Evolutionary conservation across 1,140 invertebrate genomes (phyloP), one percentile per base, ranked within the genome.

Genomic region (Dinoponera quadriceps): DNA sequence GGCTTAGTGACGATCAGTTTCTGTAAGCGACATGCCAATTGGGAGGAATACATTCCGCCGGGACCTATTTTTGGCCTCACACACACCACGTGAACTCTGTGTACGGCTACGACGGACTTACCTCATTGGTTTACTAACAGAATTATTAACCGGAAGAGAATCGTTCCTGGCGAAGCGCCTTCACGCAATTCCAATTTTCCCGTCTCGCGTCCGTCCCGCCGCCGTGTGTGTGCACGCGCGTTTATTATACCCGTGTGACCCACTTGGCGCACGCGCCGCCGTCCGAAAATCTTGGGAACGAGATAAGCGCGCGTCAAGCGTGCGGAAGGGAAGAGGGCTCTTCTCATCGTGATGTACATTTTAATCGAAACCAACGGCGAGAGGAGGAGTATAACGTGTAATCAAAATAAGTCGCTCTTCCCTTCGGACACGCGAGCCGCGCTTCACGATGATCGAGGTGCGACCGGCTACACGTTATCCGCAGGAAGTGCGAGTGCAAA

Each of bases 1-100:
- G 92, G 92, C 92, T 92, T 92, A 92, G 92, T 92, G 91, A 92
- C 89, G 92, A 92, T 92, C 91, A 92, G 84, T 92, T 92, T 92
- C 90, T 92, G 75, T 92, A 89, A 92, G 18, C 77, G 88, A 88
- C 82, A 73, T 77, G 85, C 83, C 85, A 90, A 62, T 88, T 88
- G 86, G 85, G 44, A 89, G 87, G 89, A 89, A 85, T 85, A 51
- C 85, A 75, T 88, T 82, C 84, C 89, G 75, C 82, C 82, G 74
- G 80, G 81, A 85, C 73, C 83, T 87, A 78, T 73, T 78, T 44
- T 88, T 80, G 60, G 57, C 69, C 77, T 82, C 38, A 65, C 83
- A 65, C 83, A 65, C 55, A 44, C 85, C 68, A 83, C 65, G 68
- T 85, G 80, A 88, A 88, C 82, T 69, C 54, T 51, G 27, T 87